Evolutionary conservation across 2,888 invertebrate species (phyloP).

Genomic region (Drosophila testacea): DNA sequence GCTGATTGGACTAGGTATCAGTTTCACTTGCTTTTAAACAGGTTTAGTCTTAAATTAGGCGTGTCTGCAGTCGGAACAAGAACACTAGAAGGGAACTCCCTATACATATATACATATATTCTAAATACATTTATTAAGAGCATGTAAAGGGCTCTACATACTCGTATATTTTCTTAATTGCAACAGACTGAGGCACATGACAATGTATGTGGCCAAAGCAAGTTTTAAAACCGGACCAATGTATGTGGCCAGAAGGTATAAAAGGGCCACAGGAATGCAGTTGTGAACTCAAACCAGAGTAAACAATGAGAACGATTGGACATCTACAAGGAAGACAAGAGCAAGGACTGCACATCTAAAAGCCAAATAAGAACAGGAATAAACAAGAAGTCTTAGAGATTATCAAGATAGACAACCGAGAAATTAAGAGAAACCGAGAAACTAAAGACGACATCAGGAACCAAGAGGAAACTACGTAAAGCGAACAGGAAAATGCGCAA

Average conservation of each 20-base stretch:
- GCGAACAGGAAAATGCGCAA: slow-evolving; percentile 50
- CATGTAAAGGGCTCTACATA: neutral
- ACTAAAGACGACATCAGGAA: slow-evolving; percentile 1
- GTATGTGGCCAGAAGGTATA: slow-evolving; percentile 43
- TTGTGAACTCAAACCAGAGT: slow-evolving; percentile 25
- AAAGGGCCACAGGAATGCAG: slow-evolving; percentile 45
- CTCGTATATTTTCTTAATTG: slow-evolving; percentile 2
- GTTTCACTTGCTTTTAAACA: slow-evolving; percentile 24
- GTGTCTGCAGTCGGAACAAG: slow-evolving; percentile 1
- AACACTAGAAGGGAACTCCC: neutral
- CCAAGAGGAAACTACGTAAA: neutral
- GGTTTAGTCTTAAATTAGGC: slow-evolving; percentile 20
- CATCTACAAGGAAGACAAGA: neutral
- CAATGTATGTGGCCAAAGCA: neutral
- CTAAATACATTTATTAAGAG: slow-evolving; percentile 1
- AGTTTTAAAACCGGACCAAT: slow-evolving; percentile 38
- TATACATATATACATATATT: neutral
- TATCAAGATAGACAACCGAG: no score
- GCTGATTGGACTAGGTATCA: slow-evolving; percentile 30
- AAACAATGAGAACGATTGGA: neutral
- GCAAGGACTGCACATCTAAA: neutral
- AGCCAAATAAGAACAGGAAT: no score
- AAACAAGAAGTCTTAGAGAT: no score
- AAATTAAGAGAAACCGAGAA: neutral
- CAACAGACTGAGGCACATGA: neutral